A percentile compares a stretch with the other conserved stretches of the same genome.
Conservation (phyloP, 2,888 invertebrate genomes). For the Drosophila affinis region DNA sequence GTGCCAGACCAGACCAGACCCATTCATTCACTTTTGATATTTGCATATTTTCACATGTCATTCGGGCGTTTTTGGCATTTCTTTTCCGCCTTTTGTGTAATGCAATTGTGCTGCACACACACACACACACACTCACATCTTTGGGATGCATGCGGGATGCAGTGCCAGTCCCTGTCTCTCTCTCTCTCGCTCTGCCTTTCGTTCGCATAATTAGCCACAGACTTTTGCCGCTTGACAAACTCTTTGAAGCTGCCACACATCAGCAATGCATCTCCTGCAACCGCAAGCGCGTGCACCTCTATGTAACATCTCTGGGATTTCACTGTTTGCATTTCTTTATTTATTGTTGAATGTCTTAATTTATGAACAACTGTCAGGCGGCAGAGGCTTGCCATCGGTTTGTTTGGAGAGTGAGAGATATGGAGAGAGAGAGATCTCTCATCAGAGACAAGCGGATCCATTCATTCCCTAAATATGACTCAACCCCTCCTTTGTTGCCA, state of each 20-base stretch:
- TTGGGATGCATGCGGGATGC: slow-evolving; percentile 3
- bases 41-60: slow-evolving; percentile 81
- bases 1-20: slow-evolving; percentile 42
- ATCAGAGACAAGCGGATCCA: slow-evolving; percentile 55
- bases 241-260: slow-evolving; percentile 69
- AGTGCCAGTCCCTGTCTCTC: background rate
- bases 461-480: slow-evolving; percentile 37
- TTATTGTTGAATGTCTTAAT: slow-evolving; percentile 79
- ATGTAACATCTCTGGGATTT: slow-evolving; percentile 15
- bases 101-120: slow-evolving; percentile 65
- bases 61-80: slow-evolving; percentile 71
- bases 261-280: slow-evolving; percentile 47
- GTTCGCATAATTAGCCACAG: slow-evolving; percentile 78
- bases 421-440: slow-evolving; percentile 7
- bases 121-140: no score
- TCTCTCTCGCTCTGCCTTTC: slow-evolving; percentile 2
- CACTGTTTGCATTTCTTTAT: slow-evolving; percentile 60
- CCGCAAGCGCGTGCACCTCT: slow-evolving; percentile 61
- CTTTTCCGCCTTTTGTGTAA: slow-evolving; percentile 66
- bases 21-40: slow-evolving; percentile 76
- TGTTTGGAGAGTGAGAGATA: slow-evolving; percentile 4
- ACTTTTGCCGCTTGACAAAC: slow-evolving; percentile 78
- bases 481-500: slow-evolving; percentile 19
- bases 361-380: slow-evolving; percentile 71
- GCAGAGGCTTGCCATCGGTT: slow-evolving; percentile 35